These are phyloP conservation scores for Cephalotes varians DNA, from an alignment of 2,888 invertebrate genomes.

Conservation along the genomic window DNA sequence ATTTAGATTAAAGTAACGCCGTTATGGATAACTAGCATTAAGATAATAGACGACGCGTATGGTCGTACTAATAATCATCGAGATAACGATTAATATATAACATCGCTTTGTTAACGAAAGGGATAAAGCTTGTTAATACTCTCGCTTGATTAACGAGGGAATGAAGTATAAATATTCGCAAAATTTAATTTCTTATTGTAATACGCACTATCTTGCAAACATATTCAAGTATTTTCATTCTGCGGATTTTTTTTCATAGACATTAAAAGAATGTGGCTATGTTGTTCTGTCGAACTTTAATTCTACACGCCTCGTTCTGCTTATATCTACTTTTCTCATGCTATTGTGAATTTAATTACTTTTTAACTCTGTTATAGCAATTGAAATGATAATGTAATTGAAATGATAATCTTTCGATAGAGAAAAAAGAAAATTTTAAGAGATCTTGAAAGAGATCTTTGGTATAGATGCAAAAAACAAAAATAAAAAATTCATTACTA, in stretches of 20 bases:
- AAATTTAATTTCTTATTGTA: background rate
- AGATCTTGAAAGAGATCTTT: background rate
- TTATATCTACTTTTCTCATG: background rate
- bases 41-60: conserved; percentile 34
- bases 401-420: background rate
- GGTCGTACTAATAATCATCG: conserved; percentile 30
- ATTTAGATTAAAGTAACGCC: conserved; percentile 34
- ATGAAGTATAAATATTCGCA: background rate
- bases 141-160: conserved; percentile 1
- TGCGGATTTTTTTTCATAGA: background rate
- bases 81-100: conserved; percentile 36
- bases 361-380: background rate
- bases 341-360: background rate
- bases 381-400: background rate
- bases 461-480: background rate
- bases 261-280: background rate
- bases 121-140: background rate
- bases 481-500: background rate
- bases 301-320: background rate
- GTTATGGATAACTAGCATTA: conserved; percentile 32
- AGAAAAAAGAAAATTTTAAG: background rate
- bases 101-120: conserved; percentile 5
- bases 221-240: background rate
- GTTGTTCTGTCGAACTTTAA: background rate
- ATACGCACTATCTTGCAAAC: background rate